Evolutionary conservation across 2,888 invertebrate genomes (phyloP).

Genomic region (Amphimallon solstitiale): DNA sequence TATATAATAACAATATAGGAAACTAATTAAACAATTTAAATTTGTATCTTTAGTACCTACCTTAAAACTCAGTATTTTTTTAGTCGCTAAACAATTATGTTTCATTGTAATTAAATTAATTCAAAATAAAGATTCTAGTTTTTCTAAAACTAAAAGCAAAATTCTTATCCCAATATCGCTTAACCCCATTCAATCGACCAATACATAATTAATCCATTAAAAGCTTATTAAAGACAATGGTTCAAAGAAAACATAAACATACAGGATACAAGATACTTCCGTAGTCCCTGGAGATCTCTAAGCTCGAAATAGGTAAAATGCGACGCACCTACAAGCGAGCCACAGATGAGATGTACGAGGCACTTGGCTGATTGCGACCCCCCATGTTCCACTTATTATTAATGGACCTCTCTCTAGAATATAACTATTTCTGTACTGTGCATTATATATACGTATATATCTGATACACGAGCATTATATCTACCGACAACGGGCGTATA

Average conservation of each 20-base stretch:
- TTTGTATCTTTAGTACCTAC: too few species aligned
- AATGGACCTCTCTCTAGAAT: slow-evolving; percentile 52
- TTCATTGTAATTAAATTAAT: too few species aligned
- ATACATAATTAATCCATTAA: too few species aligned
- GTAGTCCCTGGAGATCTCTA: slow-evolving; percentile 26
- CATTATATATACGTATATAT: background rate
- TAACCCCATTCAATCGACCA: too few species aligned
- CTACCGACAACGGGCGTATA: background rate
- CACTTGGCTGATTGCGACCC: slow-evolving; percentile 51
- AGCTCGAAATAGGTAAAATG: slow-evolving; percentile 30
- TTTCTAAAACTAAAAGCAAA: too few species aligned
- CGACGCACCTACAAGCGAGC: slow-evolving; percentile 21
- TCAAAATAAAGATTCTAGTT: too few species aligned
- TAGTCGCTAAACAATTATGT: too few species aligned
- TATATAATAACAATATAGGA: too few species aligned
- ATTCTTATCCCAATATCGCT: too few species aligned
- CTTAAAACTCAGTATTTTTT: too few species aligned
- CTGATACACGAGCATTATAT: background rate
- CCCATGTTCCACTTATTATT: slow-evolving; percentile 48
- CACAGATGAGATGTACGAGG: slow-evolving; percentile 40
- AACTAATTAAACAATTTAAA: too few species aligned
- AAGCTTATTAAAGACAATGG: too few species aligned
- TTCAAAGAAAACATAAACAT: slow-evolving; percentile 5
- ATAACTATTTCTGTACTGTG: slow-evolving; percentile 49
- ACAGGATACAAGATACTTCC: slow-evolving; percentile 28